A percentile compares a stretch with the other conserved stretches of the same genome.
phyloP scores from a whole-genome alignment of 2,888 invertebrate genomes.

The Callosobruchus maculatus region DNA sequence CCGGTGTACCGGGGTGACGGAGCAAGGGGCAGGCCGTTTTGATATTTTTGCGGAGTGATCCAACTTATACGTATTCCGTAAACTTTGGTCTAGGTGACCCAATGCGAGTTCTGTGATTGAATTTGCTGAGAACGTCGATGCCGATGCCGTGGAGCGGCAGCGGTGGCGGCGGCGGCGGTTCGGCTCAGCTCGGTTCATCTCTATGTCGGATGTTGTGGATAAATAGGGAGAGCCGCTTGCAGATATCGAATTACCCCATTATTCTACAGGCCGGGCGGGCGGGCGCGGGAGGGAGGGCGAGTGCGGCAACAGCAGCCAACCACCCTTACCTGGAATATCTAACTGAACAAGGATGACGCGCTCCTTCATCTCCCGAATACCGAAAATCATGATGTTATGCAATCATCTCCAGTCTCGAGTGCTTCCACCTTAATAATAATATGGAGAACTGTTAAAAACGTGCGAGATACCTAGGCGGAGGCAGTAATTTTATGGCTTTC shows the following conservation, averaged over 20 bases:
- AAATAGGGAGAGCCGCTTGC: slow-evolving; percentile 44
- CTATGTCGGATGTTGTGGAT: slow-evolving; percentile 21
- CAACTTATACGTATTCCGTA: too few relatives aligned
- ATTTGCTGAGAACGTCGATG: neutral
- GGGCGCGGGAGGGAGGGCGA: neutral
- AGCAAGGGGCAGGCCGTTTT: too few relatives aligned
- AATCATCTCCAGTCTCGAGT: too few relatives aligned
- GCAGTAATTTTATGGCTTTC: too few relatives aligned
- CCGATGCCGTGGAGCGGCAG: slow-evolving; percentile 1
- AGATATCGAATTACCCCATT: slow-evolving; percentile 45
- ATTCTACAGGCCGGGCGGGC: slow-evolving; percentile 29
- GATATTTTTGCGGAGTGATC: too few relatives aligned
- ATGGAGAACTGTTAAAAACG: too few relatives aligned
- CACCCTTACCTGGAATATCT: slow-evolving; percentile 41
- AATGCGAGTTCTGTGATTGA: neutral
- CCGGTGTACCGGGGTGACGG: too few relatives aligned
- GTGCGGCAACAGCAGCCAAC: slow-evolving; percentile 15
- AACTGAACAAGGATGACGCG: slow-evolving; percentile 1
- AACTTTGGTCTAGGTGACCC: neutral
- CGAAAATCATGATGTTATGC: too few relatives aligned
- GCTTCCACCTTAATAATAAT: too few relatives aligned
- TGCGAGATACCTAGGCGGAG: too few relatives aligned
- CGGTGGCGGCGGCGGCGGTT: slow-evolving; percentile 4
- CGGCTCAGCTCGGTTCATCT: slow-evolving; percentile 9
- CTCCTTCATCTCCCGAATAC: neutral